Evolutionary conservation across 2,888 invertebrate species (phyloP).

Genomic region (Cheilosia scutellata): DNA sequence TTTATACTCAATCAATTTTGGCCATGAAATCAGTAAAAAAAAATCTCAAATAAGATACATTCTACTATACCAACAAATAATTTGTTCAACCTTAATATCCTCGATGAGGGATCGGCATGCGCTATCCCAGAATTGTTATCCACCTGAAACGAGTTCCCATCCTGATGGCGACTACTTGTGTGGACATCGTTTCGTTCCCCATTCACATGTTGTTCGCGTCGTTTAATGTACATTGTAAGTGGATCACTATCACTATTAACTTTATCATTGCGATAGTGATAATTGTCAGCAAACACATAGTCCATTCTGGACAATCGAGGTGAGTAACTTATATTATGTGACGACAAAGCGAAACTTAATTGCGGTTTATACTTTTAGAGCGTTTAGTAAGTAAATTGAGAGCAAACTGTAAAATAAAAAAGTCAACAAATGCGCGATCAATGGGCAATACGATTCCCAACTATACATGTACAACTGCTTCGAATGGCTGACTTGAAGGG

Average conservation of each 20-base stretch:
- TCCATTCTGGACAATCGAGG: constrained; percentile 20
- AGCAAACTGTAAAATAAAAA: constrained; percentile 19
- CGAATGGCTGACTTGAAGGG: constrained; percentile 35
- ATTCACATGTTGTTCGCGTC: constrained; percentile 32
- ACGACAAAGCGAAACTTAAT: constrained; percentile 10
- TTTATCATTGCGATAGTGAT: constrained; percentile 28
- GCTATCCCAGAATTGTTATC: constrained; percentile 30
- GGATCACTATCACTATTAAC: constrained; percentile 45
- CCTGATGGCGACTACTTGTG: constrained; percentile 23
- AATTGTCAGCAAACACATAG: constrained; percentile 28
- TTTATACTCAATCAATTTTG: too few species aligned
- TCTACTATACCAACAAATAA: not conserved
- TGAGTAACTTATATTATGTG: not conserved
- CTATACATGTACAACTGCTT: constrained; percentile 12
- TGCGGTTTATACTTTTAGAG: not conserved
- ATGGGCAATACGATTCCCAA: not conserved
- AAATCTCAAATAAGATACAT: too few species aligned
- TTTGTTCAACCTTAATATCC: constrained; percentile 50
- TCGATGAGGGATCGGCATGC: constrained; percentile 42
- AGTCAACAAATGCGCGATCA: not conserved
- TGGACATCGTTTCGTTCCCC: constrained; percentile 42
- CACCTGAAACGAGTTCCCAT: constrained; percentile 45
- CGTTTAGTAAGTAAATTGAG: not conserved
- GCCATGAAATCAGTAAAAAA: too few species aligned
- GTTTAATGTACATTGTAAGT: constrained; percentile 16